Base-by-base conservation (phyloP, 2,797 vertebrate species). In the Silurus lanzhouensis region DNA sequence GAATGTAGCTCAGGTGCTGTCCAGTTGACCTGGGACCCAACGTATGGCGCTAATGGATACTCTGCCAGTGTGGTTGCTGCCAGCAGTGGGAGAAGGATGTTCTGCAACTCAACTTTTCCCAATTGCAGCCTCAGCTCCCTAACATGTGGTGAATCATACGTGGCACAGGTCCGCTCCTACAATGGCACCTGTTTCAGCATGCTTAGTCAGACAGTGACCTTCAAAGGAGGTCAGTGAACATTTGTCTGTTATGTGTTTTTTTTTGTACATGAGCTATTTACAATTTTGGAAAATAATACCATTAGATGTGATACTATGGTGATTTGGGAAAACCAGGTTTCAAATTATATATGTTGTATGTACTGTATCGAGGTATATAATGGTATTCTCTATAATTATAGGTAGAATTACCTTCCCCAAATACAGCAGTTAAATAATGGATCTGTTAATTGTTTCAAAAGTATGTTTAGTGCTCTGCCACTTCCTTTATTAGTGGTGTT, bases 71-170 rank as follows among this genome's bases (percentile, higher is more conserved):
- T 87, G 6, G 88, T 95, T 77, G 85, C 93, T 38, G 25, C 80
- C 2, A 17, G 64, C 27, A 81, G 38, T 38, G 79, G 27, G 8
- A 7, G 74, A 6, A 81, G 58, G 31, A 27, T 67, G 67, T 84
- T 67, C 12, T 92, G 92, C 71, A 91, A 91, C 83, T 93, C 93
- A 72, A 91, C 86, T 3, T 63, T 78, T 52, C 77, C 92, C 0
- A 31, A 1, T 2, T 88, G 94, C 83, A 90, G 38, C 9, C 38
- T 94, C 27, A 60, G 25, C 81, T 74, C 84, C 0, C 89, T 92
- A 74, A 81, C 88, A 25, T 96, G 96, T 72, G 95, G 95, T n/a
- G 31, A 85, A 48, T 86, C 89, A 0, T 95, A 96, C 87, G 87
- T 60, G 0, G 84, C 94, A 52, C 77, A 63, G 66, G 93, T 96